Percentiles rank a stretch among this genome's conserved stretches.
phyloP scores from a whole-genome alignment of 2,888 invertebrate genomes.

The Gastracanthus pulcherrimus region DNA sequence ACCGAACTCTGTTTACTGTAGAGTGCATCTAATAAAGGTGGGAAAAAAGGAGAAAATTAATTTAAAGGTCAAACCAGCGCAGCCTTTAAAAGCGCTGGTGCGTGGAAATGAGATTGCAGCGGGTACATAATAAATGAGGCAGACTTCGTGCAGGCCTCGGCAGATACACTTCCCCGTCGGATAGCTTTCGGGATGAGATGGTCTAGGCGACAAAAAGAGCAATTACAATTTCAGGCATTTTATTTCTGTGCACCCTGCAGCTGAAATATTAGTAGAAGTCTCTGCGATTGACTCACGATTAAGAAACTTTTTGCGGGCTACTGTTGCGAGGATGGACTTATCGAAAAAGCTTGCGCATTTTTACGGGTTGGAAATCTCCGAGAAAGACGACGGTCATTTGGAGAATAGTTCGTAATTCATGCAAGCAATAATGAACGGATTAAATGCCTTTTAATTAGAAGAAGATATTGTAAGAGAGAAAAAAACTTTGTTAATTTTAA shows the following conservation, averaged over 20 bases:
- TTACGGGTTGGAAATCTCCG: background rate
- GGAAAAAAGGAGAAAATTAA: slow-evolving; percentile 20
- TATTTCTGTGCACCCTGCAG: background rate
- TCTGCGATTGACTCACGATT: slow-evolving; percentile 17
- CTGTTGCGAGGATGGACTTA: background rate
- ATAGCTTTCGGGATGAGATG: background rate
- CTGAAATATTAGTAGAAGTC: background rate
- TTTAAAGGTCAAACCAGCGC: background rate
- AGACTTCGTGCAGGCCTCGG: background rate
- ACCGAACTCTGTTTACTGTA: background rate
- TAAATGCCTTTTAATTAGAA: slow-evolving; percentile 20
- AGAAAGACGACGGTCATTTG: background rate
- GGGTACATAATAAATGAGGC: background rate
- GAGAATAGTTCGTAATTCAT: background rate
- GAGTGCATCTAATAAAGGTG: background rate
- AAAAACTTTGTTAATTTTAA: slow-evolving; percentile 20
- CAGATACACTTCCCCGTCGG: background rate
- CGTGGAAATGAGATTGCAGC: slow-evolving; percentile 26
- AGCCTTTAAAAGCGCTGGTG: background rate
- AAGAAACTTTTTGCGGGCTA: slow-evolving; percentile 33
- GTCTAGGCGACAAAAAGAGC: background rate
- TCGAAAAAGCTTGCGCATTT: slow-evolving; percentile 32
- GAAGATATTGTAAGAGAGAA: background rate
- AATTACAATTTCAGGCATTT: background rate
- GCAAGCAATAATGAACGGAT: background rate